These are phyloP conservation scores for Metridium senile DNA, from an alignment of 92 coral and sea anemone species.

Conservation along the genomic window DNA sequence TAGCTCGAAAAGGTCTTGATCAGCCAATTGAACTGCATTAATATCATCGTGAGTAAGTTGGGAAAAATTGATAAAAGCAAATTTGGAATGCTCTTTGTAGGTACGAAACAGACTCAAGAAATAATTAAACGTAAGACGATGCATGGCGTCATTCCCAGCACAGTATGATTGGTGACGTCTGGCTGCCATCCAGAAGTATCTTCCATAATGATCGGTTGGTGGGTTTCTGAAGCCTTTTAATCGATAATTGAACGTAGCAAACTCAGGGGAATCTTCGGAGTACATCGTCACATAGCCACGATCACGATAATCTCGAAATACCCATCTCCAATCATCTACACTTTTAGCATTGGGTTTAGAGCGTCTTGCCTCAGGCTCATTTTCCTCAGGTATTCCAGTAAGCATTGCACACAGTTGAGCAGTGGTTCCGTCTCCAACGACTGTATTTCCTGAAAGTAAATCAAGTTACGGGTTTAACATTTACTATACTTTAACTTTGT, in stretches of 20 bases:
- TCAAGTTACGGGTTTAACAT: background rate
- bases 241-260: slow-evolving; percentile 54
- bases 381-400: slow-evolving; percentile 73
- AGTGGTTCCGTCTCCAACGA: slow-evolving; percentile 87
- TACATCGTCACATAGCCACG: slow-evolving; percentile 72
- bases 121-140: slow-evolving; percentile 63
- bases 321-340: slow-evolving; percentile 82
- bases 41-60: slow-evolving; percentile 36
- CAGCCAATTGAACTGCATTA: slow-evolving; percentile 53
- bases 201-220: no score
- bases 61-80: slow-evolving; percentile 42
- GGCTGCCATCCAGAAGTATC: slow-evolving; percentile 76
- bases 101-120: no score
- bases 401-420: slow-evolving; percentile 83
- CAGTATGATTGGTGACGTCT: slow-evolving; percentile 46
- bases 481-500: no score
- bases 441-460: slow-evolving; percentile 51
- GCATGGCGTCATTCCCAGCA: slow-evolving; percentile 59
- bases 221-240: no score
- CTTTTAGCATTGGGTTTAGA: slow-evolving; percentile 53
- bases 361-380: slow-evolving; percentile 80
- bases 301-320: slow-evolving; percentile 60
- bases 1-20: no score
- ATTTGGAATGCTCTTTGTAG: no score
- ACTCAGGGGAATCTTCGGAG: slow-evolving; percentile 52